Conservation (phyloP, 2,888 invertebrate species). For the Aporophyla nigra region DNA sequence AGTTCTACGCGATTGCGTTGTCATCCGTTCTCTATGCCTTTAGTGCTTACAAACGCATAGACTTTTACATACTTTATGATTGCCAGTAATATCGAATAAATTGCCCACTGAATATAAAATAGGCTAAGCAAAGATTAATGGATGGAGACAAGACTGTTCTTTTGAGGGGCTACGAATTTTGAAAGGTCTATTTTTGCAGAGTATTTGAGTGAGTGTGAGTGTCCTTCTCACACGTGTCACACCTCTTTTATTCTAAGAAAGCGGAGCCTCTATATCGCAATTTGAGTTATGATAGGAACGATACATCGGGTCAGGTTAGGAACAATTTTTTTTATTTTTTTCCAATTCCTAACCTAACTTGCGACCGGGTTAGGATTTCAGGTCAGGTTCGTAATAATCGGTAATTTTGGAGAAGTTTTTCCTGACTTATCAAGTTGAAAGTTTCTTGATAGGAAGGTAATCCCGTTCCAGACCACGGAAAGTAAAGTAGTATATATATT, state of each 20-base stretch:
- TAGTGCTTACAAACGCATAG: not conserved
- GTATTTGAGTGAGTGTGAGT: too few species aligned
- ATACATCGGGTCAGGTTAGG: too few species aligned
- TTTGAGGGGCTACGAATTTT: not conserved
- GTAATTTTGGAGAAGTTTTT: not conserved
- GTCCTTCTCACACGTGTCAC: too few species aligned
- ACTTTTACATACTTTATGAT: not conserved
- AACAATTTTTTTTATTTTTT: too few species aligned
- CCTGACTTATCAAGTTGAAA: not conserved
- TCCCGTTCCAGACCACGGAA: not conserved
- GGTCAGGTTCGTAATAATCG: too few species aligned
- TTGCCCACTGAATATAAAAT: not conserved
- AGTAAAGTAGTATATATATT: too few species aligned
- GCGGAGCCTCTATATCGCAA: too few species aligned
- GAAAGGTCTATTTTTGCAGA: not conserved
- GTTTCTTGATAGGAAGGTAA: not conserved
- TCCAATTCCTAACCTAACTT: too few species aligned
- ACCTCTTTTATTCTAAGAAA: too few species aligned
- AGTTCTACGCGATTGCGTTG: constrained; percentile 46
- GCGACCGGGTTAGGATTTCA: too few species aligned
- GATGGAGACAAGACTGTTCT: not conserved
- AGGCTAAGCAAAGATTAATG: too few species aligned
- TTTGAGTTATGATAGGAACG: too few species aligned
- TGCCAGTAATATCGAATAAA: not conserved
- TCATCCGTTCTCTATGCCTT: constrained; percentile 44